Conservation (phyloP, 2,888 invertebrate species). For the Ariolimax columbianus region DNA sequence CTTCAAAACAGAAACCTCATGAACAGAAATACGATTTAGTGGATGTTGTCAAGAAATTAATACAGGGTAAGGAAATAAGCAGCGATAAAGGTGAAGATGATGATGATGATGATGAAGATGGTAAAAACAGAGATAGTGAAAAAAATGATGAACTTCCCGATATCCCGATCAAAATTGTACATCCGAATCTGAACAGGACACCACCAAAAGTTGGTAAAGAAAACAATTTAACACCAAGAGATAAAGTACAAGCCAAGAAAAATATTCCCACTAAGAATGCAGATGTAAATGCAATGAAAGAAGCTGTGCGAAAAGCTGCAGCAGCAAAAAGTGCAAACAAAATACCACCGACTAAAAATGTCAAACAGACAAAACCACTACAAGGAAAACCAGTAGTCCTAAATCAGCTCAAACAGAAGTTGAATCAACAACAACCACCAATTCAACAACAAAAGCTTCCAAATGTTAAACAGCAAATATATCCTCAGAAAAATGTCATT, state of each 20-base stretch:
- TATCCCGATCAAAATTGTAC: constrained; percentile 31
- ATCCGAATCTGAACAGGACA: constrained; percentile 26
- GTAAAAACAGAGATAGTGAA: constrained; percentile 9
- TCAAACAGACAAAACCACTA: not conserved
- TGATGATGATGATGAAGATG: constrained; percentile 16
- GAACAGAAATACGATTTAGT: constrained; percentile 52
- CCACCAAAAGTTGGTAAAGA: not conserved
- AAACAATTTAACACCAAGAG: not conserved
- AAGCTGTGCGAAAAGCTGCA: constrained; percentile 18
- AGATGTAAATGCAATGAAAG: not conserved
- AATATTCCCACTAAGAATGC: not conserved
- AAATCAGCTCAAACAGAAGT: constrained; percentile 63
- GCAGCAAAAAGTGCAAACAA: constrained; percentile 23
- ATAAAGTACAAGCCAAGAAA: not conserved
- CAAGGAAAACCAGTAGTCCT: not conserved
- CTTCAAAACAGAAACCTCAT: constrained; percentile 51
- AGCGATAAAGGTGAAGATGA: constrained; percentile 21
- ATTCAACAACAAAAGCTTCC: not conserved
- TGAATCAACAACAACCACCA: constrained; percentile 60
- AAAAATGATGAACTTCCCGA: constrained; percentile 49
- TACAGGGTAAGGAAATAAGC: constrained; percentile 22
- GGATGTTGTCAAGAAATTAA: constrained; percentile 48
- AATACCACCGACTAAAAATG: not conserved
- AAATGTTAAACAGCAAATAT: not conserved
- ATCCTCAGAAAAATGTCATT: constrained; percentile 34